These are phyloP conservation scores for Phyllostomus hastatus DNA, from an alignment of 2,113 vertebrate species.

Conservation along the genomic window DNA sequence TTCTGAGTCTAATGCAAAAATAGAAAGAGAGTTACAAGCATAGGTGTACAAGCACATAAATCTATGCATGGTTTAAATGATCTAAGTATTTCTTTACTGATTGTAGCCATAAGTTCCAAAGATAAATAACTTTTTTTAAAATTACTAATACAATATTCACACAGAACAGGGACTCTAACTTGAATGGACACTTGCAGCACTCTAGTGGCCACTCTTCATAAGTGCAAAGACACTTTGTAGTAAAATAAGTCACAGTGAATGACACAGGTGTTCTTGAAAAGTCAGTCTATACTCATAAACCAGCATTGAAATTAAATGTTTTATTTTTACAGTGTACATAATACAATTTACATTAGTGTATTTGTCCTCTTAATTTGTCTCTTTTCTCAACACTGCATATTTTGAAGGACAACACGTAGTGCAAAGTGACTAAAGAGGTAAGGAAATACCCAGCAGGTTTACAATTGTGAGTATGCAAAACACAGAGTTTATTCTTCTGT, in stretches of 20 bases:
- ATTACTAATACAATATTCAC: not conserved
- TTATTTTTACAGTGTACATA: not conserved
- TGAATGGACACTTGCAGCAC: slow-evolving; percentile 82
- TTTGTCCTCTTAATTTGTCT: not conserved
- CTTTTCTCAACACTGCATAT: not conserved
- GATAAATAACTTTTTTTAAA: not conserved
- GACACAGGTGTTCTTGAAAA: not conserved
- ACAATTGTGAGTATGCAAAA: not conserved
- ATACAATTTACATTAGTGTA: not conserved
- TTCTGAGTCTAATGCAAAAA: not conserved
- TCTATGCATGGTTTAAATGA: not conserved
- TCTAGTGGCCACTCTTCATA: slow-evolving; percentile 85
- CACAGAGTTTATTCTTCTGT: not conserved
- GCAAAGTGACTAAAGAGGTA: not conserved
- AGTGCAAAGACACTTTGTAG: slow-evolving; percentile 74
- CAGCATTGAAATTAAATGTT: not conserved
- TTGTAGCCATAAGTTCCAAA: not conserved
- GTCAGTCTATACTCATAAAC: not conserved
- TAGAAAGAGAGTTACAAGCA: not conserved
- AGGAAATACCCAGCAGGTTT: not conserved
- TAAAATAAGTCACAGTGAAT: not conserved
- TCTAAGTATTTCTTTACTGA: not conserved
- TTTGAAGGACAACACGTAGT: not conserved
- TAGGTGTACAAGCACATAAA: not conserved
- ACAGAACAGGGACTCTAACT: slow-evolving; percentile 19